phyloP scores from a whole-genome alignment of 2,113 vertebrate genomes.

The Micronycteris hirsuta region DNA sequence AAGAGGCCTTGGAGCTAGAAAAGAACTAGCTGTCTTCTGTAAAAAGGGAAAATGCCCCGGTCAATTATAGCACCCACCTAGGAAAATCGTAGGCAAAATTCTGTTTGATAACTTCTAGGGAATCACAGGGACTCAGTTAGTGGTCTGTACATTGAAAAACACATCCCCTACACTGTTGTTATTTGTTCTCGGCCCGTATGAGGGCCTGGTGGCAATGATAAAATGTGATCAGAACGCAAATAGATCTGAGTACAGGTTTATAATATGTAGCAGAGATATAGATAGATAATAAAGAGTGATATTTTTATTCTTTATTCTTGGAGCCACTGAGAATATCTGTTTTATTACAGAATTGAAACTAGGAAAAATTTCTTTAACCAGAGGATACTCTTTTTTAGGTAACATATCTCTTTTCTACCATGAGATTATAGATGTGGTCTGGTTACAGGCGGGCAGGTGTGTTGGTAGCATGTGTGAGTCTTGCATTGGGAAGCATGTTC shows the following conservation, averaged over 20 bases:
- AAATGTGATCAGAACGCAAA: not conserved
- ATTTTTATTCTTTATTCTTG: not conserved
- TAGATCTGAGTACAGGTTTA: not conserved
- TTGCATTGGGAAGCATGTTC: not conserved
- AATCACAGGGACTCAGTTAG: not conserved
- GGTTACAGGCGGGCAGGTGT: not conserved
- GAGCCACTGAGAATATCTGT: not conserved
- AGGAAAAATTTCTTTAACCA: conserved; percentile 12
- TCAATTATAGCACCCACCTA: not conserved
- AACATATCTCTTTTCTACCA: not conserved
- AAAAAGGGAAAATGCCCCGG: not conserved
- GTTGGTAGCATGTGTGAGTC: not conserved
- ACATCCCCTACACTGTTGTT: not conserved
- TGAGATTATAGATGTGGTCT: not conserved
- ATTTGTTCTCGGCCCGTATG: not conserved
- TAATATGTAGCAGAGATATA: not conserved
- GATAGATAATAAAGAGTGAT: not conserved
- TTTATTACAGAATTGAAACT: not conserved
- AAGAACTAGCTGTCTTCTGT: not conserved
- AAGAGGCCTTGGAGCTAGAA: not conserved
- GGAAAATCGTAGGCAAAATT: not conserved
- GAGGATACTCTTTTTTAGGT: not conserved
- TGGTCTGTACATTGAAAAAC: not conserved
- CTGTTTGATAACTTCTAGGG: not conserved
- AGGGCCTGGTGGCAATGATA: not conserved